Percentiles rank a stretch among this genome's conserved stretches.
Evolutionary conservation across 2,113 vertebrate genomes (phyloP).

Genomic region (Mastomys natalensis): DNA sequence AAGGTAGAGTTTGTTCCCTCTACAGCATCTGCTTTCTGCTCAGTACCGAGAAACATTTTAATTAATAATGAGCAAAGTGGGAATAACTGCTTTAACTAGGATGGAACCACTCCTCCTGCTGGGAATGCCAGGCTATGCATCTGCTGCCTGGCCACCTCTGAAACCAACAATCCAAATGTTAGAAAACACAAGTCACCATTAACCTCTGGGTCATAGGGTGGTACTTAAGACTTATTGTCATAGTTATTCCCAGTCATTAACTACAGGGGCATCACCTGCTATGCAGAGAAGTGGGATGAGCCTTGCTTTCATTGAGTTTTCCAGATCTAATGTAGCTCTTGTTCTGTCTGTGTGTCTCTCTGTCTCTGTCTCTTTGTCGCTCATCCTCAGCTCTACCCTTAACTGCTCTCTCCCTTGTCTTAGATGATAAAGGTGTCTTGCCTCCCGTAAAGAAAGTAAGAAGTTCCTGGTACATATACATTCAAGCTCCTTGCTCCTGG

Average conservation of each 20-base stretch:
- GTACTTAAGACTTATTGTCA: accelerated
- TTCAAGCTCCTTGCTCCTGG: neutral
- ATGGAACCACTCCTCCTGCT: neutral
- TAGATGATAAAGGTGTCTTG: accelerated
- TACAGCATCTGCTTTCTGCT: neutral
- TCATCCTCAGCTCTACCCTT: too few relatives aligned
- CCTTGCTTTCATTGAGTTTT: too few relatives aligned
- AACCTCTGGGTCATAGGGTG: neutral
- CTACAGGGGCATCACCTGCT: neutral
- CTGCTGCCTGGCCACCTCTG: neutral
- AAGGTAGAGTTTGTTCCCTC: neutral
- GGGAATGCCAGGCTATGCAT: neutral
- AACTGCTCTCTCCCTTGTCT: neutral
- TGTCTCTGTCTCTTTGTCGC: neutral
- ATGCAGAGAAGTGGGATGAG: neutral
- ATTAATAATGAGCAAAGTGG: neutral
- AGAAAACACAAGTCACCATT: neutral
- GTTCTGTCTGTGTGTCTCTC: neutral
- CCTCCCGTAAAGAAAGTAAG: neutral
- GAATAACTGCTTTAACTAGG: neutral
- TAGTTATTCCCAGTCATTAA: accelerated
- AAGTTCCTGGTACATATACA: neutral
- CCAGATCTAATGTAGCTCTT: neutral
- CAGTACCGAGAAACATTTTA: neutral
- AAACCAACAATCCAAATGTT: too few relatives aligned